Base-by-base conservation (phyloP, 2,797 vertebrate species). In the Gastrophryne carolinensis region DNA sequence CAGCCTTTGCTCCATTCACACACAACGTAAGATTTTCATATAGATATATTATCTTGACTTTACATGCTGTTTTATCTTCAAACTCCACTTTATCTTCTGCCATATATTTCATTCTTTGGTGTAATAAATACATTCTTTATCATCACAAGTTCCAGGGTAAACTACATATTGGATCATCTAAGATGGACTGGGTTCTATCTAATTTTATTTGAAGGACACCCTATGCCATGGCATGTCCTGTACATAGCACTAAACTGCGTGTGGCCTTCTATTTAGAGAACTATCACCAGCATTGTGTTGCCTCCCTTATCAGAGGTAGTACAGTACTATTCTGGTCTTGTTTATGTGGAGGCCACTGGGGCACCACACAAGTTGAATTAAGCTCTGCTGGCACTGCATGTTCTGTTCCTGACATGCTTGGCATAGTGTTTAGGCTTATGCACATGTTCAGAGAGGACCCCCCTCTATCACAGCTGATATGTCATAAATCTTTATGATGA, bases 51-150 rank as follows among this genome's bases (percentile, higher is more conserved):
- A 63, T 19, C 24, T 23, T 73, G 52, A 34, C 29, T 57, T 57
- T 21, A 73, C 50, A 56, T 58, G 72, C 27, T 66, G 62, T 49
- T 41, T 17, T 15, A 13, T 67, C n/a, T 29, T 32, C 32, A 73
- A 23, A 57, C 54, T 67, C 35, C n/a, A 27, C 37, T 57, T 66
- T 75, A 5, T 50, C 29, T 60, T 50, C 7, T 66, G 15, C 34
- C 37, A 30, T 52, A 60, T 68, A 49, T 53, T 34, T 65, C 35
- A 44, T 53, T 60, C 68, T 71, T 71, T 71, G 68, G 54, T 24
- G 26, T 49, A 32, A 58, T 58, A 70, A 68, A 68, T 68, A 68
- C 65, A 56, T 68, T 68, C 65, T 68, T 54, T 68, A 68, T 54
- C 62, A 64, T 41, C 19, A 53, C 35, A 37, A 35, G 21, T 8